Base-by-base conservation (phyloP, 2,797 vertebrate species). In the Channallabes apus region DNA sequence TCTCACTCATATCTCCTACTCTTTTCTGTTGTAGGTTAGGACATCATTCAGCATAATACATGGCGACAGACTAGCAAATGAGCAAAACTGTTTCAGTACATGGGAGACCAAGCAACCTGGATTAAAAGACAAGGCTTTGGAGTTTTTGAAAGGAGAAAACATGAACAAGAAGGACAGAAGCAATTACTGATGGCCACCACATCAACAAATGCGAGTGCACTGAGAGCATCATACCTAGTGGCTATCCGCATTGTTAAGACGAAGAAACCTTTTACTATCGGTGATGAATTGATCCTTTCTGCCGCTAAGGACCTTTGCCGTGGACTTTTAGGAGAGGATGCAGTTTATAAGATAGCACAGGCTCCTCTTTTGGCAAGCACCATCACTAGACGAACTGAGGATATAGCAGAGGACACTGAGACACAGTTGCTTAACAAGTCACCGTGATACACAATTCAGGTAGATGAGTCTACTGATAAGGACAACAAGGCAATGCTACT, bases 201-300 rank as follows among this genome's bases (percentile, higher is more conserved):
- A 24, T 88, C 76, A 72, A 59, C 27, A 83, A 88, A 84, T 41
- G 59, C 69, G 46, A 11, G 22, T 84, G 69, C 29, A 62, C 68
- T 81, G 27, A 77, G 46, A 77, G 77, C 56, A 4, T 86, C 46
- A 84, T 82, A 54, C 56, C 27, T 84, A 81, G 82, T 87, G 71
- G 78, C 69, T 82, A 18, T 75, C 79, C 9, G n/a, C 6, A 86
- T 82, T 78, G 64, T 80, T 65, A 88, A 90, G 41, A 51, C 73
- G 24, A 88, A 88, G 75, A 82, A 87, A 46, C 84, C 84, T 18
- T 87, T 86, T 75, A 87, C 83, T 51, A 86, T 69, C 54, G 29
- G 73, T 5, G 71, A 88, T 84, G 82, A 89, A 81, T 51, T 89
- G 80, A 83, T 90, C 32, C 84, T 89, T 75, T 85, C 81, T 72